Conservation (phyloP, 2,797 vertebrate species). For the Galagoides demidoff region DNA sequence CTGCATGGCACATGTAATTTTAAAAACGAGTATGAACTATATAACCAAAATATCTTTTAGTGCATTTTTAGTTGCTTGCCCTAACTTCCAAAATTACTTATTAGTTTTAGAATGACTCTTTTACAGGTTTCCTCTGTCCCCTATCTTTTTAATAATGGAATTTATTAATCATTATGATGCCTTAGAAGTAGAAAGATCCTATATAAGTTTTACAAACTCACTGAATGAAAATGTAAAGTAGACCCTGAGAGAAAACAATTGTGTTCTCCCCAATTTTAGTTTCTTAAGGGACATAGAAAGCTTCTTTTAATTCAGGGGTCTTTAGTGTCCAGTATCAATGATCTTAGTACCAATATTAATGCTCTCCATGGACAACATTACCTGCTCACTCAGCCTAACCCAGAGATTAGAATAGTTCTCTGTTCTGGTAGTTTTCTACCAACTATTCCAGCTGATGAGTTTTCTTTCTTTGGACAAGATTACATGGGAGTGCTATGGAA, state of each 20-base stretch:
- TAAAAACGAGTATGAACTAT: not conserved
- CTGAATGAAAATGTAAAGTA: conserved; percentile 22
- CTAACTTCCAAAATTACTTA: conserved; percentile 1
- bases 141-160: not conserved
- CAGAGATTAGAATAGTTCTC: not conserved
- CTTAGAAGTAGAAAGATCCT: conserved; percentile 31
- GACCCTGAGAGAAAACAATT: conserved; percentile 13
- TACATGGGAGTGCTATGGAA: not conserved
- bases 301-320: not conserved
- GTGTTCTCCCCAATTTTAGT: conserved; percentile 1
- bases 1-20: not conserved
- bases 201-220: not conserved
- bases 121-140: not conserved
- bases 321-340: not conserved
- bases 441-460: not conserved
- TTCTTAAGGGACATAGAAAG: not conserved
- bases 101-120: not conserved
- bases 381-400: not conserved
- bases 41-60: conserved; percentile 6
- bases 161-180: not conserved
- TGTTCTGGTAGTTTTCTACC: not conserved
- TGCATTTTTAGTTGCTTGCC: conserved; percentile 7
- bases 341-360: not conserved
- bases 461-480: not conserved
- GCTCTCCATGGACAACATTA: not conserved